These are phyloP conservation scores for Drosophila bipectinata DNA, from an alignment of 1,140 invertebrate genomes.

Conservation along the genomic window DNA sequence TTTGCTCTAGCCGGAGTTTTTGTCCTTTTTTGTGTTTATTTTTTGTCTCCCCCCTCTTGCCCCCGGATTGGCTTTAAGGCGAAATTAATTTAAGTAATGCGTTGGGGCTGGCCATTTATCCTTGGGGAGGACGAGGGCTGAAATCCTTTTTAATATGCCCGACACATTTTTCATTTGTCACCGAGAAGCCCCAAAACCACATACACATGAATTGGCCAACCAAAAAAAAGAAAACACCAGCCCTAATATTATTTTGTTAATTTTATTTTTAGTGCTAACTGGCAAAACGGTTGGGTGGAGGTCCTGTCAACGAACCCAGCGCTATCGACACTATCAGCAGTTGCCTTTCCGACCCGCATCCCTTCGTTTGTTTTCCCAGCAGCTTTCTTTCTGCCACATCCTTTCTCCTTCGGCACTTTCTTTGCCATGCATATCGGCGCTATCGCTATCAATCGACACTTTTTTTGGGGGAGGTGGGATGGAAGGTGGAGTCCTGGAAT, in stretches of 20 bases:
- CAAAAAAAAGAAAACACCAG: slow-evolving; percentile 8
- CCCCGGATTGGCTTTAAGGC: slow-evolving; percentile 44
- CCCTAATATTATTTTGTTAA: slow-evolving; percentile 6
- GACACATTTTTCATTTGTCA: slow-evolving; percentile 81
- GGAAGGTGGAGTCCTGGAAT: background rate
- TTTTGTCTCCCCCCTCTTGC: slow-evolving; percentile 4
- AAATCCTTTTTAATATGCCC: slow-evolving; percentile 78
- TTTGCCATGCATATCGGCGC: slow-evolving; percentile 51
- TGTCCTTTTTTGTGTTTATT: slow-evolving; percentile 31
- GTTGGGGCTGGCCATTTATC: slow-evolving; percentile 64
- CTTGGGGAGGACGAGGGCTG: slow-evolving; percentile 8
- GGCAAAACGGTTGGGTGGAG: slow-evolving; percentile 2
- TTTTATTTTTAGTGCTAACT: background rate
- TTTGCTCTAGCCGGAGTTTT: slow-evolving; percentile 53
- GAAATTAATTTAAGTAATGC: slow-evolving; percentile 82
- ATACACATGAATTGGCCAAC: slow-evolving; percentile 39
- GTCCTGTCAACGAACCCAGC: slow-evolving; percentile 41
- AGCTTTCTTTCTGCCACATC: background rate
- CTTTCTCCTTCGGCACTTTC: slow-evolving; percentile 16
- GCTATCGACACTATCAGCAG: slow-evolving; percentile 41
- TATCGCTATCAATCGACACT: slow-evolving; percentile 73
- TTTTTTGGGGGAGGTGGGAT: slow-evolving; percentile 18
- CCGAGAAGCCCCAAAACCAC: slow-evolving; percentile 41
- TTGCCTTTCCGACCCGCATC: slow-evolving; percentile 38
- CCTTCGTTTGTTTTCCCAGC: slow-evolving; percentile 21